Base-by-base conservation (phyloP, 1,140 invertebrate genomes). In the Pantala flavescens region DNA sequence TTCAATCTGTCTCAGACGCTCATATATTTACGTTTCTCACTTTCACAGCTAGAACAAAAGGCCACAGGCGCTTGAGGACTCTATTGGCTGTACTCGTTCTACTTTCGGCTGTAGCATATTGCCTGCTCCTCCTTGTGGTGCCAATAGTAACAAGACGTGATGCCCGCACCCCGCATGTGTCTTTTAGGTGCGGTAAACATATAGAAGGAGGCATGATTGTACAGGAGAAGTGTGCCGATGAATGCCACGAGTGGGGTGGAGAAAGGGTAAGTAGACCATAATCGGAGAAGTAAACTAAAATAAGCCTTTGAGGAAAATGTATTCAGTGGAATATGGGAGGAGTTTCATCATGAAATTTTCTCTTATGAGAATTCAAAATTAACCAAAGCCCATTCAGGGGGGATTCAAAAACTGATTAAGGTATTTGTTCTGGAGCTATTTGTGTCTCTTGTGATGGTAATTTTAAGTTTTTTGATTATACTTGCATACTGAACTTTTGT, bases 61-160 rank as follows among this genome's bases (percentile, higher is more conserved):
- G 49, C 12, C 49, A 63, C 2, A 83, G 85, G 72, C 84, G 89
- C 43, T 81, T 91, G 12, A 84, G 91, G 3, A 80, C 88, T n/a
- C 86, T 93, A 80, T 89, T 91, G 3, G 88, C 90, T 0, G 74
- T 87, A 0, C 88, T 86, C 74, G 85, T 93, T 73, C 80, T 92
- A 36, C 80, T 91, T 9, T 85, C 89, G 3, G 89, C 88, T 5
- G 77, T 92, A 0, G 87, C 90, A 75, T 92, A 91, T 77, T 85
- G 87, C 28, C 79, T 89, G 0, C 80, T 93, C 0, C 81, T 91
- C 5, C 49, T 63, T 63, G 81, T 87, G 11, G 86, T 93, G 0
- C 90, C 90, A 14, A 82, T 85, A 9, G 86, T 89, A 23, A 82
- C 87, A 72, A 82, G 85, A 78, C 81, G 85, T 78, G 84, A 82